These are phyloP conservation scores for Ardeotis arabs DNA, from an alignment of 2,113 vertebrate genomes.

Conservation along the genomic window DNA sequence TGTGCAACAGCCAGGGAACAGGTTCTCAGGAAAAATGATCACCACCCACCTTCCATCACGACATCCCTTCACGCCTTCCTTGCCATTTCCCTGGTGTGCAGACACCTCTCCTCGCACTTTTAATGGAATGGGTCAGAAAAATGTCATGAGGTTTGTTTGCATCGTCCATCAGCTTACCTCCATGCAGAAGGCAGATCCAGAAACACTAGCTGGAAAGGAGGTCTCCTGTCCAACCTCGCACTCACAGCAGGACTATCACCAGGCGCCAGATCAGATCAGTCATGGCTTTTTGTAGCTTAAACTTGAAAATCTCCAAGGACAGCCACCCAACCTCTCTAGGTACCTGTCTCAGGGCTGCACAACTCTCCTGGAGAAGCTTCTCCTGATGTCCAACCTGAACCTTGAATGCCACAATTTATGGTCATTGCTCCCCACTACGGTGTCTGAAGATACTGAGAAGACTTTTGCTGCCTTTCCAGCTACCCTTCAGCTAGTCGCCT, in stretches of 20 bases:
- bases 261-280: background rate
- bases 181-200: background rate
- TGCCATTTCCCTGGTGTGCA: rapidly evolving
- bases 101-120: background rate
- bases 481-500: background rate
- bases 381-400: background rate
- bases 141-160: background rate
- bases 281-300: background rate
- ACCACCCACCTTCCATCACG: background rate
- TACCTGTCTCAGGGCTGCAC: background rate
- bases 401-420: background rate
- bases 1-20: background rate
- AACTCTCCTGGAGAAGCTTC: background rate
- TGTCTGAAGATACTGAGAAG: background rate
- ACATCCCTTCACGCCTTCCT: background rate
- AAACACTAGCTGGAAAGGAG: background rate
- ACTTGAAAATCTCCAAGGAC: background rate
- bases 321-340: background rate
- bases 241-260: background rate
- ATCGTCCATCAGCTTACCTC: background rate
- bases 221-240: background rate
- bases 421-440: background rate
- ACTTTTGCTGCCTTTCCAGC: background rate
- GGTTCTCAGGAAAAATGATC: background rate
- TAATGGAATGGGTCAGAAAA: background rate